phyloP scores from a whole-genome alignment of 2,113 vertebrate species.

The Noctilio leporinus region DNA sequence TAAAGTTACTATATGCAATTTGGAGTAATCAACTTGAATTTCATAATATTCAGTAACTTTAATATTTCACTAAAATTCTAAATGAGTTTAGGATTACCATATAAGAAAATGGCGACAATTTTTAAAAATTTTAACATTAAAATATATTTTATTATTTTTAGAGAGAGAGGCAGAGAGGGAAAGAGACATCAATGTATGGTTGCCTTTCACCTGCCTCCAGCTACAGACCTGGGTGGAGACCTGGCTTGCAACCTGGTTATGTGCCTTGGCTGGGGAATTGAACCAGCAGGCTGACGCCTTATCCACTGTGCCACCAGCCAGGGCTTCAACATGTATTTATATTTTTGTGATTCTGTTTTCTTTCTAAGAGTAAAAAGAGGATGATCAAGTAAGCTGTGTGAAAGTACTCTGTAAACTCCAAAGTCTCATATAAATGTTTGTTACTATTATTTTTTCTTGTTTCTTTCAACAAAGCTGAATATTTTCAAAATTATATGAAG shows the following conservation, averaged over 20 bases:
- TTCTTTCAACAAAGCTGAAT: neutral
- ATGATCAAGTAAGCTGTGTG: neutral
- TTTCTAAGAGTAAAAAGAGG: neutral
- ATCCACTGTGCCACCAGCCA: too few relatives aligned
- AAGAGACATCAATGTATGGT: too few relatives aligned
- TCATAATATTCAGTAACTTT: neutral
- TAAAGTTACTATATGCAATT: neutral
- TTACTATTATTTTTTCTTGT: neutral
- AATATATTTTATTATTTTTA: too few relatives aligned
- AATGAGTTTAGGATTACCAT: neutral
- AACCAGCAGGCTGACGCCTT: too few relatives aligned
- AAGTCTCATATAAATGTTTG: neutral
- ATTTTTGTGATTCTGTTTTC: neutral
- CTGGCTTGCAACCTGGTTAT: too few relatives aligned
- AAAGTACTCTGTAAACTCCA: constrained; percentile 15
- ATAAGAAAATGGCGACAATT: neutral
- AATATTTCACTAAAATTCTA: neutral
- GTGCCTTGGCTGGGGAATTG: too few relatives aligned
- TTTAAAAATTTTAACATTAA: neutral
- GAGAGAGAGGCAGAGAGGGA: too few relatives aligned
- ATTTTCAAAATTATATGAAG: constrained; percentile 24
- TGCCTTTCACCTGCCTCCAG: too few relatives aligned
- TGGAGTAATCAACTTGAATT: constrained; percentile 11
- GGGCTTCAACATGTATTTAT: neutral
- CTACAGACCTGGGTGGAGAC: too few relatives aligned